Conservation (phyloP, 2,888 invertebrate species). For the Scaptomyza polygonia region DNA sequence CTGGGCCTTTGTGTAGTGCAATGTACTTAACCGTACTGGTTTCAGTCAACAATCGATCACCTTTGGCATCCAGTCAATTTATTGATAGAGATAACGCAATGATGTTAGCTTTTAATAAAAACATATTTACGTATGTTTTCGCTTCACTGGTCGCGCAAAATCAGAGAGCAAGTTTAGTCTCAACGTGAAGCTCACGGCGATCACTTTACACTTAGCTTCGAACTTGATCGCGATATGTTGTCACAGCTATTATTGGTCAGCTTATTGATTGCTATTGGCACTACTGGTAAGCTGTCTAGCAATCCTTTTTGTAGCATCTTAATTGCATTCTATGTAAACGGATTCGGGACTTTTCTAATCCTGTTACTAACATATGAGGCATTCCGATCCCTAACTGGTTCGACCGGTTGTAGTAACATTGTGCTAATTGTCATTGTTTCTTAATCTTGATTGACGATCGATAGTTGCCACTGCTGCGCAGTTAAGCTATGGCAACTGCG, state of each 20-base stretch:
- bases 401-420: constrained; percentile 46
- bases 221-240: constrained; percentile 21
- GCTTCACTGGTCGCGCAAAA: constrained; percentile 15
- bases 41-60: constrained; percentile 25
- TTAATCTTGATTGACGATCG: constrained; percentile 7
- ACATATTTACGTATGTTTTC: not conserved
- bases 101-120: not conserved
- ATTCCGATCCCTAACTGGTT: constrained; percentile 29
- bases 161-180: constrained; percentile 46
- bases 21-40: not conserved
- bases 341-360: not conserved
- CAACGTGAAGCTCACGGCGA: constrained; percentile 32
- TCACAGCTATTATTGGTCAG: constrained; percentile 29
- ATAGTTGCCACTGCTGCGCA: constrained; percentile 33
- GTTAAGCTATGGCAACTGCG: constrained; percentile 73
- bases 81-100: constrained; percentile 19
- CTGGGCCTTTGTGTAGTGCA: not conserved
- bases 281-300: constrained; percentile 45
- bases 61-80: constrained; percentile 39
- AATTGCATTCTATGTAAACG: not conserved
- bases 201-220: constrained; percentile 18
- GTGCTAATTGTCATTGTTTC: constrained; percentile 17
- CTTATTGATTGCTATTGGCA: constrained; percentile 10
- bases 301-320: not conserved
- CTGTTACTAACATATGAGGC: not conserved